Evolutionary conservation across 2,113 vertebrate species (phyloP).

Genomic region (Cheilinus undulatus): DNA sequence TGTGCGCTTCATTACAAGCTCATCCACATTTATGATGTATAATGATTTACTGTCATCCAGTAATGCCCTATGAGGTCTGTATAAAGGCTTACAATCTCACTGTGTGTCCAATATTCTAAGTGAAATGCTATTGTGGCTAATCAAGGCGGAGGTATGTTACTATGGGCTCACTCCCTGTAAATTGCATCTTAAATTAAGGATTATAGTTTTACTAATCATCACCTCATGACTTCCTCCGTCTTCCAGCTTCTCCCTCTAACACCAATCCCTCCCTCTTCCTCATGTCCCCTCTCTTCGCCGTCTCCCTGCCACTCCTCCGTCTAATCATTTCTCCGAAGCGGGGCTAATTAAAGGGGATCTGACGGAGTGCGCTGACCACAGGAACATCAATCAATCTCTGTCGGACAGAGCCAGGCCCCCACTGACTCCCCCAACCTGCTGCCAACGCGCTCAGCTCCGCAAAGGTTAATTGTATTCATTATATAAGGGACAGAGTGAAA

Average conservation of each 20-base stretch:
- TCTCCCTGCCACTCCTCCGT: conserved; percentile 62
- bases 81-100: conserved; percentile 14
- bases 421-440: conserved; percentile 64
- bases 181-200: conserved; percentile 39
- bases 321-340: conserved; percentile 70
- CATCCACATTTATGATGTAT: background rate
- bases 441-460: conserved; percentile 55
- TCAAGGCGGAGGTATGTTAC: conserved; percentile 39
- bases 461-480: conserved; percentile 85
- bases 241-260: background rate
- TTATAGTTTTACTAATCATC: conserved; percentile 56
- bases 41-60: background rate
- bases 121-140: conserved; percentile 39
- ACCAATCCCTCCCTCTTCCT: conserved; percentile 22
- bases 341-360: conserved; percentile 77
- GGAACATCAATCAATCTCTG: conserved; percentile 82
- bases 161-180: conserved; percentile 7
- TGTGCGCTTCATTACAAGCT: background rate
- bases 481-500: conserved; percentile 68
- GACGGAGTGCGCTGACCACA: conserved; percentile 72
- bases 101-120: conserved; percentile 23
- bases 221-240: conserved; percentile 8
- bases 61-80: conserved; percentile 5
- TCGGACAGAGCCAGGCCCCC: conserved; percentile 61
- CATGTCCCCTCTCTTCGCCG: conserved; percentile 27